Percentiles rank a stretch among this genome's conserved stretches.
phyloP scores from a whole-genome alignment of 2,888 invertebrate genomes.

The Magallana nippona region DNA sequence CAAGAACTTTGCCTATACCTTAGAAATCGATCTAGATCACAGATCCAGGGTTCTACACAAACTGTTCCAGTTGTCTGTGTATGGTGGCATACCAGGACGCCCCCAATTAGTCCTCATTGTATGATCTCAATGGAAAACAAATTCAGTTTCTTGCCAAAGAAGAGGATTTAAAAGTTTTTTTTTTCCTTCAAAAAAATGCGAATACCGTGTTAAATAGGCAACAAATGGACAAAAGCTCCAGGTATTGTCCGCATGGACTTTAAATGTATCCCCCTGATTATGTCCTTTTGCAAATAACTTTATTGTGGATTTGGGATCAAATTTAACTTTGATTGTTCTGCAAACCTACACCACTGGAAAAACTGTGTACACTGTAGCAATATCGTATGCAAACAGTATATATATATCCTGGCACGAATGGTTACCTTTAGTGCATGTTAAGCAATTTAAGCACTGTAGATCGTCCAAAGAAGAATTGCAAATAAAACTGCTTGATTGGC shows the following conservation, averaged over 20 bases:
- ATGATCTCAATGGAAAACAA: constrained; percentile 28
- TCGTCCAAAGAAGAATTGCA: too few relatives aligned
- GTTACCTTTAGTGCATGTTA: too few relatives aligned
- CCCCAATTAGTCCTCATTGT: not conserved
- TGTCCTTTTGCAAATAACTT: not conserved
- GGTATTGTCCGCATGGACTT: not conserved
- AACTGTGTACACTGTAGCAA: too few relatives aligned
- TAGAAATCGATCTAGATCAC: constrained; percentile 6
- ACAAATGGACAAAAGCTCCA: not conserved
- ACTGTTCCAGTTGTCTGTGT: too few relatives aligned
- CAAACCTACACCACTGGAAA: too few relatives aligned
- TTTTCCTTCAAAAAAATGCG: not conserved
- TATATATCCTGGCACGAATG: too few relatives aligned
- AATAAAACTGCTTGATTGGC: too few relatives aligned
- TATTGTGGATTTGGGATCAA: not conserved
- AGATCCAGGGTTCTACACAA: not conserved
- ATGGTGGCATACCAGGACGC: not conserved
- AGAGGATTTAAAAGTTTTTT: constrained; percentile 12
- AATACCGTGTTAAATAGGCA: constrained; percentile 9
- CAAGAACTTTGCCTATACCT: not conserved
- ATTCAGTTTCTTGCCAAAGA: constrained; percentile 2
- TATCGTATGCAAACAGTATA: too few relatives aligned
- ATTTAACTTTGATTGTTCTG: too few relatives aligned
- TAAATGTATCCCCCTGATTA: not conserved
- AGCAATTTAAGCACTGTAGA: too few relatives aligned